phyloP scores from a whole-genome alignment of 2,797 vertebrate genomes.

The Gallinago solitaria region DNA sequence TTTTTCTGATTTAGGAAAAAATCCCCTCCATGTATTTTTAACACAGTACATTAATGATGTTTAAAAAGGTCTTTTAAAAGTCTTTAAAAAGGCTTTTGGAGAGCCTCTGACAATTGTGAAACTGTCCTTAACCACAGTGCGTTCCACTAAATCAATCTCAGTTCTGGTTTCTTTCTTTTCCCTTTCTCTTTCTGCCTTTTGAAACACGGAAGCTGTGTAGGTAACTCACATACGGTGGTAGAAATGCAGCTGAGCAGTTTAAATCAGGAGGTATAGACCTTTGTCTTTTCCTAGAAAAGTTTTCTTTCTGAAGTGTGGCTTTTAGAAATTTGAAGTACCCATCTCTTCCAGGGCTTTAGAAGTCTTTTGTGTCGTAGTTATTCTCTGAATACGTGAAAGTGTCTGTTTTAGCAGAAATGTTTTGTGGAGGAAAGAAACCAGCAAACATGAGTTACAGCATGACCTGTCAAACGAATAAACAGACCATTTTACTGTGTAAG shows the following conservation, averaged over 20 bases:
- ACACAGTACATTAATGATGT: background rate
- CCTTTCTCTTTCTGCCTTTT: background rate
- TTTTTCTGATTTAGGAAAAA: background rate
- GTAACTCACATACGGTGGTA: rapidly evolving
- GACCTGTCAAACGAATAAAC: background rate
- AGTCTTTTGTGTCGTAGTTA: background rate
- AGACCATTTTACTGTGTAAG: background rate
- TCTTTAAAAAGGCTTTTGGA: background rate
- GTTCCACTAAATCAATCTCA: background rate
- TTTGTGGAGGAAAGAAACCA: background rate
- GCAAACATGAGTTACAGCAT: background rate
- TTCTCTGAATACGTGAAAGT: background rate
- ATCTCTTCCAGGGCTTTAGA: background rate
- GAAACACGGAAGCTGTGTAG: background rate
- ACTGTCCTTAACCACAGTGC: background rate
- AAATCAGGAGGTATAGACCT: background rate
- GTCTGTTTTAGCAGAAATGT: background rate
- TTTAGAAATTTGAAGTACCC: background rate
- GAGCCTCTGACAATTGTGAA: background rate
- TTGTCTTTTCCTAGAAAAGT: background rate
- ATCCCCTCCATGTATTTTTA: background rate
- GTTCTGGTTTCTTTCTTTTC: background rate
- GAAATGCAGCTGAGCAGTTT: background rate
- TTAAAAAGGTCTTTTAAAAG: no score
- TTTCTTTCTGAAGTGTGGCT: background rate